Base-by-base conservation (phyloP, 64 coral and sea anemone genomes). In the Cladopsammia gracilis region DNA sequence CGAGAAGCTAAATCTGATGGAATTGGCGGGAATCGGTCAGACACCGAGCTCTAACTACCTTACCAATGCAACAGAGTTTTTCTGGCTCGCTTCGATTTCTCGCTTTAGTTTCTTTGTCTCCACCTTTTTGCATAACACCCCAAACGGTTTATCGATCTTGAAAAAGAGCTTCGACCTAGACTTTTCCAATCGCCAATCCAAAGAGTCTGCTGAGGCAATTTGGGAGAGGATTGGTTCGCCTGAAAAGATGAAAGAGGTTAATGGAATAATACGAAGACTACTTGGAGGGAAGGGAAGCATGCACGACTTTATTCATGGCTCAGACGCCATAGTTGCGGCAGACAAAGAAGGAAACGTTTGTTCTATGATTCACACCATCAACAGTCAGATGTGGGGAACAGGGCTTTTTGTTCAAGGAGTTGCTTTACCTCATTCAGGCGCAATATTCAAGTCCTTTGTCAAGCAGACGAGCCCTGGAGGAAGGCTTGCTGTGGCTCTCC, bases 331-430 rank as follows among this genome's bases (percentile, higher is more conserved):
- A 43, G 96, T 97, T 18, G 93, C 88, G 5, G 71, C 90, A 51
- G 96, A 97, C 48, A 91, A 87, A 61, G 82, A 97, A 11, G 96
- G 96, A 0, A 97, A 97, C 54, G 83, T 93, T 53, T 97, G 96
- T 22, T 76, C 96, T 16, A 91, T 97, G 92, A 72, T 94, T 25
- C 96, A 97, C 49, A 97, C 96, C 34, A 97, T 97, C 43, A 94
- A 94, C 76, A 90, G 96, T 64, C 48, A 77, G 20, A 90, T 90
- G 65, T 97, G 96, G 96, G 96, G 96, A 15, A 97, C 96, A 49
- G 96, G 96, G 12, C 58, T 97, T 46, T 97, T 97, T 80, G 72
- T 91, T 0, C 81, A 90, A 5, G 96, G 96, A 34, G 90, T 87
- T 46, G 96, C 96, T 6, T 73, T 97, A 19, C 93, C 96, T 3